These are phyloP conservation scores for Euzophera pinguis DNA, from an alignment of 2,888 invertebrate genomes.

Conservation along the genomic window DNA sequence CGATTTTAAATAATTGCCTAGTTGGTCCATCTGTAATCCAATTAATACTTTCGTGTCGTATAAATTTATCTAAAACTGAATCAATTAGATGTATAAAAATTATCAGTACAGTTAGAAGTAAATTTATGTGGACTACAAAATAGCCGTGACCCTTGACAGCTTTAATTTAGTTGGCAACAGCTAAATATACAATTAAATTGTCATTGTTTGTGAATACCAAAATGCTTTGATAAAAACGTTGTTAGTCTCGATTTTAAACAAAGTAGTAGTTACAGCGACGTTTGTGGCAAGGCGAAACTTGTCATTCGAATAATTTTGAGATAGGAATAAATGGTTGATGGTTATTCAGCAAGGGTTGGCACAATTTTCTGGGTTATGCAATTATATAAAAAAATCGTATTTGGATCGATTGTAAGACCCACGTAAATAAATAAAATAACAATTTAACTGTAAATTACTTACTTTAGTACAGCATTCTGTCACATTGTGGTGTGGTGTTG, in stretches of 20 bases:
- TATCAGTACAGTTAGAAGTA: no score
- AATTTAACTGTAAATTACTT: no score
- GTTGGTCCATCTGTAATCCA: no score
- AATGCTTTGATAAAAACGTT: neutral
- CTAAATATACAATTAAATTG: neutral
- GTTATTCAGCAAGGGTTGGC: no score
- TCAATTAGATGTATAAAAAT: no score
- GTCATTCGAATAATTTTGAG: slow-evolving; percentile 9
- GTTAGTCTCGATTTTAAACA: neutral
- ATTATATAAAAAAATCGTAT: no score
- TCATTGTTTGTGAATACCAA: neutral
- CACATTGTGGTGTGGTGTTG: slow-evolving; percentile 83
- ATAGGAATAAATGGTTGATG: slow-evolving; percentile 3
- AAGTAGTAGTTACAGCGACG: neutral
- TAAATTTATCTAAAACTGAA: no score
- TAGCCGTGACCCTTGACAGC: neutral
- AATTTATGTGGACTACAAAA: neutral
- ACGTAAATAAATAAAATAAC: no score
- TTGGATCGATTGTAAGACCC: no score
- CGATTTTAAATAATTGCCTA: no score
- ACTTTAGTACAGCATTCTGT: slow-evolving; percentile 86
- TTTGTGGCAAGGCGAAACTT: slow-evolving; percentile 6
- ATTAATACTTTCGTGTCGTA: no score
- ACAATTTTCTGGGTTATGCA: no score
- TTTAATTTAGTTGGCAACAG: neutral